These are phyloP conservation scores for Bombus confusus DNA, from an alignment of 1,140 invertebrate genomes.

Conservation along the genomic window DNA sequence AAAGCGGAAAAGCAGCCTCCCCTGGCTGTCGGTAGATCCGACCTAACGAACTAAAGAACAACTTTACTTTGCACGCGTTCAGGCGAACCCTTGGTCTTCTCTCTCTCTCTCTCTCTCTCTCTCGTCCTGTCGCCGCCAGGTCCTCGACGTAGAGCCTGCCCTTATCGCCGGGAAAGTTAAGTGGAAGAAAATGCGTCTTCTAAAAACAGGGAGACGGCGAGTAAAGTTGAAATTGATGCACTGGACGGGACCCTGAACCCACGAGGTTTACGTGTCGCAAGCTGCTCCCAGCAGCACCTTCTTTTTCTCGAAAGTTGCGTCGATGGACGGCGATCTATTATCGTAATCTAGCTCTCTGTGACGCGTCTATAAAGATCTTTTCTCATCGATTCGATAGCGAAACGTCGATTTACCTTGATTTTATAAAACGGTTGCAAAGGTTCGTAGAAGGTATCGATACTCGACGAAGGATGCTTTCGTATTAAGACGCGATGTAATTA, in stretches of 20 bases:
- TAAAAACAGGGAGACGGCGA: slow-evolving; percentile 63
- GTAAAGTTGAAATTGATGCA: slow-evolving; percentile 79
- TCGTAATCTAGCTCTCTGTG: slow-evolving; percentile 8
- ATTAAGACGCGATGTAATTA: not conserved
- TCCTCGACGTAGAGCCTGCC: slow-evolving; percentile 51
- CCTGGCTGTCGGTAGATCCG: slow-evolving; percentile 35
- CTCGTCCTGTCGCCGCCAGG: slow-evolving; percentile 39
- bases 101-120: slow-evolving; percentile 43
- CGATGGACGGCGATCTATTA: slow-evolving; percentile 57
- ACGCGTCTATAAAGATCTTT: not conserved
- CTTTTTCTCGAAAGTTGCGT: slow-evolving; percentile 49
- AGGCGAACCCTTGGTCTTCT: slow-evolving; percentile 40
- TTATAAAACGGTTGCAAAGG: not conserved
- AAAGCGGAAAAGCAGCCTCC: slow-evolving; percentile 60
- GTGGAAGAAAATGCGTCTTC: slow-evolving; percentile 80
- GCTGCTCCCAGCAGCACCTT: slow-evolving; percentile 27
- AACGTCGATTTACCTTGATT: no score
- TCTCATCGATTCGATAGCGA: not conserved
- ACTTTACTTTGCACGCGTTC: slow-evolving; percentile 74
- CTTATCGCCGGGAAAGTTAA: slow-evolving; percentile 80
- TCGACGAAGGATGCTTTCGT: not conserved
- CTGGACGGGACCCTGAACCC: slow-evolving; percentile 66
- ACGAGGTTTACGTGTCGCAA: slow-evolving; percentile 54
- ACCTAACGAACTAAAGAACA: slow-evolving; percentile 81
- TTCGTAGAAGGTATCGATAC: no score